These are phyloP conservation scores for Acanthosepion esculentum DNA, from an alignment of 2,888 invertebrate genomes.

Conservation along the genomic window DNA sequence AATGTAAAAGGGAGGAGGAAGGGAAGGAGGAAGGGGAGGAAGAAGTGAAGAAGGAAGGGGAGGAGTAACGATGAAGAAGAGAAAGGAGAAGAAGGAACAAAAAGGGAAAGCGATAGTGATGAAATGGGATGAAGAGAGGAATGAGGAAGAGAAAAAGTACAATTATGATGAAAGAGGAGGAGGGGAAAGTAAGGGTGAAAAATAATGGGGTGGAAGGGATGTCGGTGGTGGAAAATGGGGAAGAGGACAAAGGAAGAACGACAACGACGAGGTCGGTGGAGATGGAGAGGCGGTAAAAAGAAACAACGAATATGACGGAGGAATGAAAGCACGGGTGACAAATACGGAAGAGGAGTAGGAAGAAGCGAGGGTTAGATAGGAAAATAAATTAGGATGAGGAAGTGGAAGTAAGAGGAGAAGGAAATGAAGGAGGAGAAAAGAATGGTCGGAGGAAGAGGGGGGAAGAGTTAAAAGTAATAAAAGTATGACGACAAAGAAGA, in stretches of 20 bases:
- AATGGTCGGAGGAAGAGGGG: no score
- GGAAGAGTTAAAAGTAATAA: not conserved
- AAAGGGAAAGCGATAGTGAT: not conserved
- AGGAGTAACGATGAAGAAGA: not conserved
- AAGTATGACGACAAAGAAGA: no score
- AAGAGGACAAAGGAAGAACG: not conserved
- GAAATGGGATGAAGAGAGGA: not conserved
- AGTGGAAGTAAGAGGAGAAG: not conserved
- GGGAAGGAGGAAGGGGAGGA: not conserved
- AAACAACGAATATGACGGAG: not conserved
- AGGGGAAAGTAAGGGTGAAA: no score
- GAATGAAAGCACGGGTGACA: no score
- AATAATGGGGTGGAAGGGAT: not conserved
- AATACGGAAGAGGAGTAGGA: no score
- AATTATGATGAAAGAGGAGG: no score
- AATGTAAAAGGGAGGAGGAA: not conserved
- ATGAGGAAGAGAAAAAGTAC: no score
- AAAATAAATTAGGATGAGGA: not conserved
- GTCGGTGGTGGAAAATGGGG: not conserved
- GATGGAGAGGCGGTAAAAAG: not conserved
- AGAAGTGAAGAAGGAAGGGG: not conserved
- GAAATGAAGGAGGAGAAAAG: not conserved
- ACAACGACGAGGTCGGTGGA: accelerated
- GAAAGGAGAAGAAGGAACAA: not conserved
- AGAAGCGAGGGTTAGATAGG: not conserved